Percentiles rank a stretch among this genome's conserved stretches.
These are phyloP conservation scores for Periophthalmus magnuspinnatus DNA, from an alignment of 2,797 vertebrate species.

Conservation along the genomic window DNA sequence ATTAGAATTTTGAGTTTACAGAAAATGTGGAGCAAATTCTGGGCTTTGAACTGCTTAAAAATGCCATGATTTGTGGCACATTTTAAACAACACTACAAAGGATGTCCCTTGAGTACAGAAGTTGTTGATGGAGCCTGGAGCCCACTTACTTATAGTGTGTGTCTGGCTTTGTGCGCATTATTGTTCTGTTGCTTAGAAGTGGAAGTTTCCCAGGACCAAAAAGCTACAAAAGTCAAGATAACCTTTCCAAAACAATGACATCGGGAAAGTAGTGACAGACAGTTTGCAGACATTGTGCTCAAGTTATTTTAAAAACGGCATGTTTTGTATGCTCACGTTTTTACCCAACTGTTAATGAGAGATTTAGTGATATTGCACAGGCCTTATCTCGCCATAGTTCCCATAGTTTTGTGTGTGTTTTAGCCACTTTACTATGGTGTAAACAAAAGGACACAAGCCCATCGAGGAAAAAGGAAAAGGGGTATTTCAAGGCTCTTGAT, in stretches of 20 bases:
- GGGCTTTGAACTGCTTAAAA: conserved; percentile 47
- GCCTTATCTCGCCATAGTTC: conserved; percentile 52
- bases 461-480: conserved; percentile 47
- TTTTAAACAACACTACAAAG: conserved; percentile 36
- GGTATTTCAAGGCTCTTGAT: conserved; percentile 59
- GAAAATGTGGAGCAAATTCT: conserved; percentile 9
- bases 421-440: conserved; percentile 43
- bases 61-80: conserved; percentile 25
- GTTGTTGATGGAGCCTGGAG: conserved; percentile 58
- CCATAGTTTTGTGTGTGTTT: conserved; percentile 50
- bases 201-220: conserved; percentile 50
- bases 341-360: conserved; percentile 13
- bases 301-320: conserved; percentile 12
- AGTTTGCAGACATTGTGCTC: conserved; percentile 14
- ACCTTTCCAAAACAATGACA: conserved; percentile 43
- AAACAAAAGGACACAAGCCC: conserved; percentile 47
- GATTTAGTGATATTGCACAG: conserved; percentile 4
- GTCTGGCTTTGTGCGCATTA: conserved; percentile 26
- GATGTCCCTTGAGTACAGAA: conserved; percentile 32
- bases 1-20: conserved; percentile 18
- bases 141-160: conserved; percentile 22
- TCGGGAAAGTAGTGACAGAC: conserved; percentile 30
- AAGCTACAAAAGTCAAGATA: conserved; percentile 31
- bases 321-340: conserved; percentile 7
- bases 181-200: conserved; percentile 47